Conservation (phyloP, 2,797 vertebrate genomes). For the Peromyscus eremicus region DNA sequence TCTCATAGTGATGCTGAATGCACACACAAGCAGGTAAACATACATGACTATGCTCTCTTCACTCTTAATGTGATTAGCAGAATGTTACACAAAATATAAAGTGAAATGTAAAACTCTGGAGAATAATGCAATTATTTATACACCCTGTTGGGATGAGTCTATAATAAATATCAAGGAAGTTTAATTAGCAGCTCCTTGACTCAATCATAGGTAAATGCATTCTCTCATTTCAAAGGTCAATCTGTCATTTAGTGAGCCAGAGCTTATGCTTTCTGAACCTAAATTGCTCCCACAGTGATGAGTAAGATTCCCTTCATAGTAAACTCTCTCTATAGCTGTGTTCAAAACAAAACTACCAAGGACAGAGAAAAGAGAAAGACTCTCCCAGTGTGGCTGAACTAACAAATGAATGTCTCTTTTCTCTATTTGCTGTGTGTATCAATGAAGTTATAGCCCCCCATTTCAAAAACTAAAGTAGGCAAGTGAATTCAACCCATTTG, state of each 20-base stretch:
- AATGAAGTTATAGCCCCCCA: neutral
- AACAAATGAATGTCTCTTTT: neutral
- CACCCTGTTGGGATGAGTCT: neutral
- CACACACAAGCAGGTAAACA: neutral
- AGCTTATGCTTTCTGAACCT: conserved; percentile 14
- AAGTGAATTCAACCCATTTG: neutral
- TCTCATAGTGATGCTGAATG: neutral
- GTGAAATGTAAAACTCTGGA: neutral
- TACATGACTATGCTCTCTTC: neutral
- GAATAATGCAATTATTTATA: conserved; percentile 30
- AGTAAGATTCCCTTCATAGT: conserved; percentile 52
- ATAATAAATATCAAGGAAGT: conserved; percentile 52
- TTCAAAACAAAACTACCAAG: conserved; percentile 51
- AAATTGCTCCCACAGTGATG: conserved; percentile 47
- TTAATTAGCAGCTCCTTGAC: conserved; percentile 59
- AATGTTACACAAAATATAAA: neutral
- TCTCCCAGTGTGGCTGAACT: neutral
- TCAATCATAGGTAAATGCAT: conserved; percentile 50
- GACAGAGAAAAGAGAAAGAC: neutral
- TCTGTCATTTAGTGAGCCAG: conserved; percentile 60
- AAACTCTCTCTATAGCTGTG: conserved; percentile 40
- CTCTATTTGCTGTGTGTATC: neutral
- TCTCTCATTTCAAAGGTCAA: neutral
- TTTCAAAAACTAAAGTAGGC: neutral
- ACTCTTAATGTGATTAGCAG: conserved; percentile 14